Evolutionary conservation across 2,113 vertebrate genomes (phyloP), one percentile per base, ranked within the genome.

Genomic region (Pyxicephalus adspersus): DNA sequence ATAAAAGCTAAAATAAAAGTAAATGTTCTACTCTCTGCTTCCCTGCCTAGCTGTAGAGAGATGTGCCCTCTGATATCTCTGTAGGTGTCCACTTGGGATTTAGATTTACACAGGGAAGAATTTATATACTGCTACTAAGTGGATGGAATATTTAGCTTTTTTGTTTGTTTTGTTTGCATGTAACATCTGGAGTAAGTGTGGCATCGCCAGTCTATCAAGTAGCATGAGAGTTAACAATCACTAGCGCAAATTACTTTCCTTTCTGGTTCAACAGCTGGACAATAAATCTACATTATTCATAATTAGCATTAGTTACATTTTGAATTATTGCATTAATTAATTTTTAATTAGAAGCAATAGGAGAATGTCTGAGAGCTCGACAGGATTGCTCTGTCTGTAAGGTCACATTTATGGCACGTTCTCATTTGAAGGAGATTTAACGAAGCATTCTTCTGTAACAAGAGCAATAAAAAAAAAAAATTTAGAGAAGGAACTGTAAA

Each of bases 241-340:
- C 71, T 55, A 75, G 64, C 45, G 61, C 23, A 64, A 82, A 66
- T 66, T 57, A 66, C 71, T 64, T 66, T 74, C 57, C 60, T 75
- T 71, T 82, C 71, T 66, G 70, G 61, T 82, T 82, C 80, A 75
- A 74, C 71, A 74, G 52, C 61, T 75, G 71, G 71, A 82, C 80
- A 82, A 82, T 82, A 82, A 82, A 82, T 82, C 71, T 75, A 29
- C 80, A 82, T 82, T 82, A 82, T 82, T 82, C 71, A 74, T 82
- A 74, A 82, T 82, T 82, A 82, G 80, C 80, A 75, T 74, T 82
- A 82, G 80, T 82, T 82, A 82, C 80, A 82, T 82, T 82, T 82
- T 82, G 80, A 82, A 82, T 82, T 82, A 82, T 75, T 75, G 68
- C 71, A 82, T 82, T 74, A 82, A 82, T 82, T 75, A 74, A 82